phyloP scores from a whole-genome alignment of 2,797 vertebrate genomes.

The Gallirallus australis region DNA sequence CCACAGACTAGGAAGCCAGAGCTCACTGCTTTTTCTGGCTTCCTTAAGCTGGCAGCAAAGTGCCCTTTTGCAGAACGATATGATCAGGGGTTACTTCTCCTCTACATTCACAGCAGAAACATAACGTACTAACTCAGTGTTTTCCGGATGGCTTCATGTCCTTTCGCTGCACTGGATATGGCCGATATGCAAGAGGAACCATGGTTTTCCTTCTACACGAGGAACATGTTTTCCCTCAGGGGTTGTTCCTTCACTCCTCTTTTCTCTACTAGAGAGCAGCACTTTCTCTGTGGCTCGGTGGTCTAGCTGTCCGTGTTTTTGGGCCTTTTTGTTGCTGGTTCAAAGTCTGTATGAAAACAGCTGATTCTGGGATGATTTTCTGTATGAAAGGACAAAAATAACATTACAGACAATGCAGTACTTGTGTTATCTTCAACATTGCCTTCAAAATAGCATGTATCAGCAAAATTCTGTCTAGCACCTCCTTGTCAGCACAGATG shows the following conservation, averaged over 20 bases:
- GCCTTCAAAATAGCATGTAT: not conserved
- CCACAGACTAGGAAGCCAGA: not conserved
- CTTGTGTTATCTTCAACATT: not conserved
- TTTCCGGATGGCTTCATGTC: not conserved
- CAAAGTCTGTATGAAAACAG: not conserved
- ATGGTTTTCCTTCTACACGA: not conserved
- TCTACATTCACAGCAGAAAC: not conserved
- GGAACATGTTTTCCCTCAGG: not conserved
- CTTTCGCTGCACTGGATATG: not conserved
- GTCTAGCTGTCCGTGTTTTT: not conserved
- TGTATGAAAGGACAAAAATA: not conserved
- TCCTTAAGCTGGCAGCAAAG: not conserved
- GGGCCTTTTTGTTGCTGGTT: not conserved
- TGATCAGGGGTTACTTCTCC: not conserved
- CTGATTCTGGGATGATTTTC: not conserved
- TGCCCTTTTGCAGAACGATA: not conserved
- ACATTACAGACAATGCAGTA: not conserved
- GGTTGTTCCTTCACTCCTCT: not conserved
- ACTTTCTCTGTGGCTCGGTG: rapidly evolving
- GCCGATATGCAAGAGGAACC: not conserved
- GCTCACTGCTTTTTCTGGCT: not conserved
- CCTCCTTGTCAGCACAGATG: slow-evolving; percentile 33
- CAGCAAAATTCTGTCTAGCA: slow-evolving; percentile 50
- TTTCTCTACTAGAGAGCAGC: not conserved
- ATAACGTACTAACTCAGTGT: not conserved